Evolutionary conservation across 2,797 vertebrate species (phyloP).

Genomic region (Delichon dasypus): DNA sequence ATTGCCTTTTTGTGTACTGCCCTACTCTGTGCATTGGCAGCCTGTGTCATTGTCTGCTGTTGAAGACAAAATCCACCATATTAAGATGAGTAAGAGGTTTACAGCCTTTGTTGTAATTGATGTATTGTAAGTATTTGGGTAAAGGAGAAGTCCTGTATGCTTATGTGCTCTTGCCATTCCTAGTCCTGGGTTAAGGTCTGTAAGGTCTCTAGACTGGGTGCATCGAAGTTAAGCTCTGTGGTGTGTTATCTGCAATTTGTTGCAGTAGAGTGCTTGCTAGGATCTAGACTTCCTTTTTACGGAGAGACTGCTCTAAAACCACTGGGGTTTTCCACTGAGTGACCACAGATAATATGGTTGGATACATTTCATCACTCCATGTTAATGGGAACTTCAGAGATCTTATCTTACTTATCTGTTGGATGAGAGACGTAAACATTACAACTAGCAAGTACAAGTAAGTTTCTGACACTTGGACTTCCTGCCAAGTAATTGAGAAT

Average conservation of each 20-base stretch:
- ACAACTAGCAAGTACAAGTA: background rate
- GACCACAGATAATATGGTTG: background rate
- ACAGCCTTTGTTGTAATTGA: background rate
- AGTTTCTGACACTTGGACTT: background rate
- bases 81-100: background rate
- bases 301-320: background rate
- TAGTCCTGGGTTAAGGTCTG: background rate
- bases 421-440: background rate
- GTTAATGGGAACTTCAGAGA: background rate
- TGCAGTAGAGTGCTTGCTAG: background rate
- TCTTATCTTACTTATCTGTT: background rate
- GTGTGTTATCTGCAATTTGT: background rate
- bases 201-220: accelerated
- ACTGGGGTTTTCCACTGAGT: background rate
- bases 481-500: background rate
- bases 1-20: background rate
- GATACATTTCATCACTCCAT: background rate
- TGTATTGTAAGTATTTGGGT: background rate
- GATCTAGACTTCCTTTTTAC: background rate
- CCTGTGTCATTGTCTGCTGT: background rate
- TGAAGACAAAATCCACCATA: background rate
- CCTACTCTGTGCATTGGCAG: background rate
- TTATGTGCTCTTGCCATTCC: background rate
- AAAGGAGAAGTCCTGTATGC: background rate
- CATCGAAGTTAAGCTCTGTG: background rate